Conservation (phyloP, 53 echinoderm and acorn worm species). For the Echinarachnius parma region DNA sequence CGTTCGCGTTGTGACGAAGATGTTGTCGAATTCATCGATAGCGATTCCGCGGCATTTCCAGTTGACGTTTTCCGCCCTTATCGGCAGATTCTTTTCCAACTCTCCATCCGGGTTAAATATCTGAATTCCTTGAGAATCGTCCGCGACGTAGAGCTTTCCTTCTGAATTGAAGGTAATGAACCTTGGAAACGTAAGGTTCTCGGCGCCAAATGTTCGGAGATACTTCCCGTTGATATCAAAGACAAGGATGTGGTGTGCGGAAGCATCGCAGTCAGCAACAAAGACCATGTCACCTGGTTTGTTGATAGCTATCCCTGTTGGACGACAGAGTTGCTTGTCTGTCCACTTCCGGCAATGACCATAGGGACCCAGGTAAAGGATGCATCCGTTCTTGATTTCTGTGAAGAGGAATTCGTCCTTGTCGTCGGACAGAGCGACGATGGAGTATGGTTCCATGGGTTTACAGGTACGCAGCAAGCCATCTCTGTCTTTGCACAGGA, state of each 20-base stretch:
- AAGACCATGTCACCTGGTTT: conserved; percentile 1
- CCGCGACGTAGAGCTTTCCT: conserved; percentile 12
- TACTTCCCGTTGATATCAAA: not conserved
- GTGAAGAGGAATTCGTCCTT: conserved; percentile 33
- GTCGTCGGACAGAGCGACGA: conserved; percentile 17
- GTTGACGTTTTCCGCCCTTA: conserved; percentile 1
- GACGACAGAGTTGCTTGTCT: conserved; percentile 3
- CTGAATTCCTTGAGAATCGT: not conserved
- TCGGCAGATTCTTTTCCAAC: not conserved
- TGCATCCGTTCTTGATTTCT: conserved; percentile 2
- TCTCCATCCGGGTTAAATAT: not conserved
- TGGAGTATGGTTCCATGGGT: conserved; percentile 19
- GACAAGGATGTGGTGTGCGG: not conserved
- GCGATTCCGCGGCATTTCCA: conserved; percentile 22
- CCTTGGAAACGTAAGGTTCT: conserved; percentile 5
- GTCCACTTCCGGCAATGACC: conserved; percentile 11
- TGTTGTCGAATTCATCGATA: conserved; percentile 28
- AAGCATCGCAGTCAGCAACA: conserved; percentile 12
- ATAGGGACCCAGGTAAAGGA: not conserved
- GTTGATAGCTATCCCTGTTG: conserved; percentile 14
- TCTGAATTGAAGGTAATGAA: conserved; percentile 22
- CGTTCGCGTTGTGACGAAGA: conserved; percentile 17
- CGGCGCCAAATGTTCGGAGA: conserved; percentile 3
- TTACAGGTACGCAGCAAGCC: not conserved
- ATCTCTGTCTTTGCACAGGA: conserved; percentile 15